Evolutionary conservation across 2,113 vertebrate species (phyloP).

Genomic region (Pygoscelis antarcticus): DNA sequence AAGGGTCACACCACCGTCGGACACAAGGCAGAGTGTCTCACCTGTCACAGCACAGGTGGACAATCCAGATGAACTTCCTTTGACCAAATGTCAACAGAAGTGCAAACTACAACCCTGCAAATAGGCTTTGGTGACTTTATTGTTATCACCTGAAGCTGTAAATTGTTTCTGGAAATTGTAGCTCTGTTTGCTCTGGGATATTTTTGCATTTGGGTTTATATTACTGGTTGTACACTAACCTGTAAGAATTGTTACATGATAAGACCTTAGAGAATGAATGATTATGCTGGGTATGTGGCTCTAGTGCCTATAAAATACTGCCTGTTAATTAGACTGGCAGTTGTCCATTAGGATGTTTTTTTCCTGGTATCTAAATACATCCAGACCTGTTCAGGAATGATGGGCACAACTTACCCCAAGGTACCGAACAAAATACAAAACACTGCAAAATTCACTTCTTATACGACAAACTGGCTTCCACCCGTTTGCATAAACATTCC

Average conservation of each 20-base stretch:
- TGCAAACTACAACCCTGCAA: not conserved
- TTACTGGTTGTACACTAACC: not conserved
- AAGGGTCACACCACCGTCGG: not conserved
- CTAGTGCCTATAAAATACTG: not conserved
- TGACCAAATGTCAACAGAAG: not conserved
- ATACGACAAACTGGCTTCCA: not conserved
- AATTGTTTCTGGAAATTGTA: not conserved
- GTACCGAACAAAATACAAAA: not conserved
- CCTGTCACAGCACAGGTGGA: not conserved
- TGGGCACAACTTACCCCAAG: not conserved
- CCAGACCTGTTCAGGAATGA: not conserved
- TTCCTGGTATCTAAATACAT: not conserved
- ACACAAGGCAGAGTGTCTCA: no score
- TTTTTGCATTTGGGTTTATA: not conserved
- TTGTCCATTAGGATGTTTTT: not conserved
- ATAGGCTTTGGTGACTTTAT: not conserved
- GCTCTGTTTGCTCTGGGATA: not conserved
- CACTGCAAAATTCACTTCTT: not conserved
- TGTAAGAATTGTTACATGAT: not conserved
- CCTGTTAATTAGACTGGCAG: not conserved
- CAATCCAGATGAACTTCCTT: not conserved
- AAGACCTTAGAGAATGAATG: not conserved
- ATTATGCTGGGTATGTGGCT: not conserved
- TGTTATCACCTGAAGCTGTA: not conserved
- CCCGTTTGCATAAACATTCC: not conserved